Evolutionary conservation across 2,113 vertebrate species (phyloP), one percentile per base, ranked within the genome.

Genomic region (Eudyptes chrysolophus): DNA sequence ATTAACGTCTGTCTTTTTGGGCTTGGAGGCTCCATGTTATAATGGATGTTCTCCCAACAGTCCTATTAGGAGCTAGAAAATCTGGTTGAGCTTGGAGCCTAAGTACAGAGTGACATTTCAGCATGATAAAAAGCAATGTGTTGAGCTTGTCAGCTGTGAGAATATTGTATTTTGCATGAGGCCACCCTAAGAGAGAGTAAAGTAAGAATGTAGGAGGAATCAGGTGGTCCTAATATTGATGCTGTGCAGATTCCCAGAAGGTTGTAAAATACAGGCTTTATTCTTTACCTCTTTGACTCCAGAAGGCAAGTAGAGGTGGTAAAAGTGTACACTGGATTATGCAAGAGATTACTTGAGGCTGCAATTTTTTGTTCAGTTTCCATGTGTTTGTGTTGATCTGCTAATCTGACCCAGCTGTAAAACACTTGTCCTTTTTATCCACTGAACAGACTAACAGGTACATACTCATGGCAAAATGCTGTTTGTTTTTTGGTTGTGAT

Each of bases 31-130:
- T 92, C 92, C 38, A 46, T 77, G 22, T 65, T 77, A 19, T 91
- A 58, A 85, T 90, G 61, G 55, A 88, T 97, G 62, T 57, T 96
- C 38, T 97, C 93, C 91, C 69, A 62, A 48, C 20, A 87, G 83
- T 80, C 69, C 57, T 84, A 15, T 95, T 97, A 91, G 69, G 82
- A 90, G 57, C 38, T 87, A 70, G 79, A 71, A 90, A 94, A 91
- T 74, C 36, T 69, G 42, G 6, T 30, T 96, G 62, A 88, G 49
- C 32, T 93, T 17, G 84, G 60, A 97, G 44, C 58, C 54, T n/a
- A 62, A 36, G 32, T 70, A 29, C 29, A 84, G 65, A 52, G 34
- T 96, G 83, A 20, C 77, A 92, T 79, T 87, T 95, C 40, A 64
- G 61, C 48, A 84, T 40, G 30, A 54, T 88, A 49, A 88, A 89